Conservation (phyloP, 2,113 vertebrate species). For the Pterocles gutturalis region DNA sequence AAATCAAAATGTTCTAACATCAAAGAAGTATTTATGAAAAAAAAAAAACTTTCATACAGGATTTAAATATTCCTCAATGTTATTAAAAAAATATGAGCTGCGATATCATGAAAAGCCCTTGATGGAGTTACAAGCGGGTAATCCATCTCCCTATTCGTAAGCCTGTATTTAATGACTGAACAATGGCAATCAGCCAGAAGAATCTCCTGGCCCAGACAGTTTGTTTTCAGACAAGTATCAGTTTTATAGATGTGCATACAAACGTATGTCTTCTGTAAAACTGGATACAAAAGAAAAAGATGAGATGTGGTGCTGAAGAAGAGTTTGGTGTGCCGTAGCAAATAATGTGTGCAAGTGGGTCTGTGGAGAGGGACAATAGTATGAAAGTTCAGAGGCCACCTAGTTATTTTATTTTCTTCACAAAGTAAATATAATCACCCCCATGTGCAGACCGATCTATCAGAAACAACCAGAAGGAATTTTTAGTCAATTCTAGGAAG, state of each 20-base stretch:
- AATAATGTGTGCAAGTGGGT: not conserved
- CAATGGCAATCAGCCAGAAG: slow-evolving; percentile 45
- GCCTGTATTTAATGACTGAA: slow-evolving; percentile 28
- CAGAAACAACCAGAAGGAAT: not conserved
- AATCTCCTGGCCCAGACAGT: not conserved
- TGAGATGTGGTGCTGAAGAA: not conserved
- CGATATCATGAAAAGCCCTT: slow-evolving; percentile 42
- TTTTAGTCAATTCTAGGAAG: not conserved
- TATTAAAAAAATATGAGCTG: slow-evolving; percentile 59
- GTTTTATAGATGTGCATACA: not conserved
- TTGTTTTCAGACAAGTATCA: slow-evolving; percentile 41
- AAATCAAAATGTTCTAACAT: slow-evolving; percentile 60
- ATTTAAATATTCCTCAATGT: slow-evolving; percentile 39
- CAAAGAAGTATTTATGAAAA: slow-evolving; percentile 4
- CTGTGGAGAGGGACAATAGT: not conserved
- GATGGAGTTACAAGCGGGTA: slow-evolving; percentile 37
- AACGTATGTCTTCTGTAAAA: not conserved
- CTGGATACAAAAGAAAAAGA: not conserved
- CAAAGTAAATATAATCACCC: not conserved
- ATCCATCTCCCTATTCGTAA: slow-evolving; percentile 43
- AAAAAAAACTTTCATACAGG: slow-evolving; percentile 5
- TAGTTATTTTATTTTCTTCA: not conserved
- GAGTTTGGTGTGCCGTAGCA: not conserved
- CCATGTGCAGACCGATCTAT: not conserved
- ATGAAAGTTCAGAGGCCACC: fast-evolving